Evolutionary conservation across 2,113 vertebrate genomes (phyloP).

Genomic region (Sakesphorus luctuosus): DNA sequence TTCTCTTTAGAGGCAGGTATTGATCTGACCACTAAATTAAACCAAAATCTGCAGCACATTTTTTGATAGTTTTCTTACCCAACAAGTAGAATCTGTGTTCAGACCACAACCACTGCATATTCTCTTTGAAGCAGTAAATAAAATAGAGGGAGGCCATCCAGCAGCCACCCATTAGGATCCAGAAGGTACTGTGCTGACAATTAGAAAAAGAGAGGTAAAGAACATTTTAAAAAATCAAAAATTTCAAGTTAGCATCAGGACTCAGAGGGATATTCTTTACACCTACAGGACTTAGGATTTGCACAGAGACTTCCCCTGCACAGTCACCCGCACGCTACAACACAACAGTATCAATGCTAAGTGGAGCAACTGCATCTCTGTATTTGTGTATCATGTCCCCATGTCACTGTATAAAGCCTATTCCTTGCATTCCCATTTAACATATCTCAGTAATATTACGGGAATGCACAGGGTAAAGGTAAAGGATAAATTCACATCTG

Average conservation of each 20-base stretch:
- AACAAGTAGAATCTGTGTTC: conserved; percentile 68
- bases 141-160: conserved; percentile 77
- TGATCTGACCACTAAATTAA: background rate
- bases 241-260: background rate
- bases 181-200: conserved; percentile 79
- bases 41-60: background rate
- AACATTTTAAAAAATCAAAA: background rate
- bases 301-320: background rate
- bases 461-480: background rate
- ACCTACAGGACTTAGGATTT: background rate
- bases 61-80: conserved; percentile 69
- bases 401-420: background rate
- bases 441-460: background rate
- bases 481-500: background rate
- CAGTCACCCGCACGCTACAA: background rate
- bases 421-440: background rate
- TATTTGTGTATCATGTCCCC: background rate
- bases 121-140: conserved; percentile 71
- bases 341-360: background rate
- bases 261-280: background rate
- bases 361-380: background rate
- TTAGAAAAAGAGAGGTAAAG: background rate
- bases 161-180: conserved; percentile 78
- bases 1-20: background rate
- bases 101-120: conserved; percentile 72